Evolutionary conservation across 2,113 vertebrate species (phyloP), one percentile per base, ranked within the genome.

Genomic region (Lonchura striata): DNA sequence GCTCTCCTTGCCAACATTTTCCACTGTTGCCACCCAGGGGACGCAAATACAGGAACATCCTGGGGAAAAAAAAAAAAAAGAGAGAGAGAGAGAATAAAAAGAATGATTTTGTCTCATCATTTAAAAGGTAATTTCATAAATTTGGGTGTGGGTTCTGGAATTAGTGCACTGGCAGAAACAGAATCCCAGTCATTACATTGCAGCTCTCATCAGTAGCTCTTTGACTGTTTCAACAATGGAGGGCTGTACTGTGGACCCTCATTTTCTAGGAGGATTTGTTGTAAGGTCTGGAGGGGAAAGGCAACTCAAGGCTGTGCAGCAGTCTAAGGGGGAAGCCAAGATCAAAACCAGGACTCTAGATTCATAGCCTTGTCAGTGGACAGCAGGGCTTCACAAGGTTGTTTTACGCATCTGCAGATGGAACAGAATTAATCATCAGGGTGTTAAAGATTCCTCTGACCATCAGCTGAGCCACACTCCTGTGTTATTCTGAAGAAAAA

Each of bases 111-210:
- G 52, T 75, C 64, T 93, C 82, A 86, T 86, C 30, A 37, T 93
- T 93, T 69, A 72, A 84, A 88, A 96, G 72, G 76, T 71, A 90
- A 78, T 95, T 92, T 86, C 46, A 25, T 75, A 50, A 71, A 10
- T 71, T 82, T 84, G 88, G 85, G 90, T 86, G 94, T 94, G 94
- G 79, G 19, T 33, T 92, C 79, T 92, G 92, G 76, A 93, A 92
- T 44, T 44, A 47, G 27, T 18, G 9, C 5, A 3, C 63, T 81
- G 82, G 52, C 76, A 81, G 87, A 74, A 81, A 88, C 41, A 95
- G 89, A 84, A 81, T 64, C n/a, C 53, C 42, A 93, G 82, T 86
- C 83, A 81, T 75, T 74, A 30, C 44, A 13, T 3, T 60, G 82
- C 69, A 81, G 60, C 53, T 92, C 57, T 88, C 82, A 69, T 78